A percentile compares a stretch with the other conserved stretches of the same genome.
These are phyloP conservation scores for Apeltes quadracus DNA, from an alignment of 2,113 vertebrate genomes.

Conservation along the genomic window DNA sequence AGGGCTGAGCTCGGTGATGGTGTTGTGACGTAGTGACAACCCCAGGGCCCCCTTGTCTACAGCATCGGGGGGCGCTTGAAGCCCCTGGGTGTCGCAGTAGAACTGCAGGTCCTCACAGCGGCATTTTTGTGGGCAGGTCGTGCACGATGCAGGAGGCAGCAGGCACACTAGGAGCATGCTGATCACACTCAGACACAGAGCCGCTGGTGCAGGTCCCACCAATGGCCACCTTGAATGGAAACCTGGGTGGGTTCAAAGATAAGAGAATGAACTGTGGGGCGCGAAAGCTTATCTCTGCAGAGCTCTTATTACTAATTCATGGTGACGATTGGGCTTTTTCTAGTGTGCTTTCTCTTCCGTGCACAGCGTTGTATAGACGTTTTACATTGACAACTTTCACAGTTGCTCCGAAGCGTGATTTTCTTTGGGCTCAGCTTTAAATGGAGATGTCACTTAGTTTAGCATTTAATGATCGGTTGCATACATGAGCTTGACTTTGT, in stretches of 20 bases:
- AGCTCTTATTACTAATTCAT: slow-evolving; percentile 70
- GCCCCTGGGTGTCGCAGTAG: slow-evolving; percentile 99
- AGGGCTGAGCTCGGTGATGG: slow-evolving; percentile 93
- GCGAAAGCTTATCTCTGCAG: slow-evolving; percentile 77
- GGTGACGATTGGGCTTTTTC: slow-evolving; percentile 36
- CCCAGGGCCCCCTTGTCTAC: slow-evolving; percentile 97
- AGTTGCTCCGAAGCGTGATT: slow-evolving; percentile 2
- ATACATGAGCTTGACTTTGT: slow-evolving; percentile 28
- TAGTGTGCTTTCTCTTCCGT: slow-evolving; percentile 13
- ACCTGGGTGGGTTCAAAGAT: slow-evolving; percentile 93
- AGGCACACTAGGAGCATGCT: slow-evolving; percentile 97
- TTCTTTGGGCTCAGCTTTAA: slow-evolving; percentile 13
- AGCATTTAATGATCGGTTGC: slow-evolving; percentile 2
- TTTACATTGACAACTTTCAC: slow-evolving; percentile 39
- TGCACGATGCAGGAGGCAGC: slow-evolving; percentile 95
- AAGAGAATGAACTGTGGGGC: slow-evolving; percentile 78
- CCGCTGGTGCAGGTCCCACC: slow-evolving; percentile 98
- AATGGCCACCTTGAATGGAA: slow-evolving; percentile 99
- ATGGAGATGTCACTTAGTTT: slow-evolving; percentile 3
- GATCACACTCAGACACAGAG: slow-evolving; percentile 97
- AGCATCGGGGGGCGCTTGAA: slow-evolving; percentile 95
- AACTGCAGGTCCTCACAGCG: slow-evolving; percentile 99
- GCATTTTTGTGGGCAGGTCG: slow-evolving; percentile 99
- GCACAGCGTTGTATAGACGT: slow-evolving; percentile 8
- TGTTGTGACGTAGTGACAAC: slow-evolving; percentile 98